Percentiles rank a stretch among this genome's conserved stretches.
These are phyloP conservation scores for Strongylocentrotus purpuratus DNA, from an alignment of 35 echinoderm and acorn worm species.

Conservation along the genomic window DNA sequence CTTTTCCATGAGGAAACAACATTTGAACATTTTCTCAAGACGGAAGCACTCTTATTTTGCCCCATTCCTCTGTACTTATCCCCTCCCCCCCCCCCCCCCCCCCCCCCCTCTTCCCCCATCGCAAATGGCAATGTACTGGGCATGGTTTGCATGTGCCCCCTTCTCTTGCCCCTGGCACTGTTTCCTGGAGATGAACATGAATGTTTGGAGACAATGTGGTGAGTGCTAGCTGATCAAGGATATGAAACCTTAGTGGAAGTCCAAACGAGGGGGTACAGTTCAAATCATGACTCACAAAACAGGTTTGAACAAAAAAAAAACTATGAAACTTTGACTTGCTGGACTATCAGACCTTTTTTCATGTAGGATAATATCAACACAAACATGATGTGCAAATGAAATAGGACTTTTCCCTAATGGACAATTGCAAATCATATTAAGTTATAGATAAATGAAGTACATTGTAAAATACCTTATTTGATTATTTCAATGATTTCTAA, in stretches of 20 bases:
- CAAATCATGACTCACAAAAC: constrained; percentile 28
- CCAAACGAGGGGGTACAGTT: constrained; percentile 28
- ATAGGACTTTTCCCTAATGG: background rate
- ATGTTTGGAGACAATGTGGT: constrained; percentile 19
- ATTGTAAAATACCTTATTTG: no score
- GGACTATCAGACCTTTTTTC: constrained; percentile 1
- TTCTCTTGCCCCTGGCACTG: constrained; percentile 7
- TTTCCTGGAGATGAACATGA: constrained; percentile 30
- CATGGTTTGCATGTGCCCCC: constrained; percentile 8
- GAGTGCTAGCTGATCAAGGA: constrained; percentile 5
- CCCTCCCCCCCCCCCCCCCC: background rate
- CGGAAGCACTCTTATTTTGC: background rate
- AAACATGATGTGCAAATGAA: no score
- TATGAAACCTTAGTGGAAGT: constrained; percentile 27
- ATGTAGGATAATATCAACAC: background rate
- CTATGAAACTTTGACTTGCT: background rate
- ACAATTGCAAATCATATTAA: background rate
- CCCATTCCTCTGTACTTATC: background rate
- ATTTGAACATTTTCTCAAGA: background rate
- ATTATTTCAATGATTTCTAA: no score
- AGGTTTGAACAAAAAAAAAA: background rate
- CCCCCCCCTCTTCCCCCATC: background rate
- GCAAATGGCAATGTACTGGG: background rate
- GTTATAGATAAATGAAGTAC: no score
- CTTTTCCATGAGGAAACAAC: background rate